phyloP scores from a whole-genome alignment of 2,888 invertebrate genomes.

The Chromoteleia sp. region DNA sequence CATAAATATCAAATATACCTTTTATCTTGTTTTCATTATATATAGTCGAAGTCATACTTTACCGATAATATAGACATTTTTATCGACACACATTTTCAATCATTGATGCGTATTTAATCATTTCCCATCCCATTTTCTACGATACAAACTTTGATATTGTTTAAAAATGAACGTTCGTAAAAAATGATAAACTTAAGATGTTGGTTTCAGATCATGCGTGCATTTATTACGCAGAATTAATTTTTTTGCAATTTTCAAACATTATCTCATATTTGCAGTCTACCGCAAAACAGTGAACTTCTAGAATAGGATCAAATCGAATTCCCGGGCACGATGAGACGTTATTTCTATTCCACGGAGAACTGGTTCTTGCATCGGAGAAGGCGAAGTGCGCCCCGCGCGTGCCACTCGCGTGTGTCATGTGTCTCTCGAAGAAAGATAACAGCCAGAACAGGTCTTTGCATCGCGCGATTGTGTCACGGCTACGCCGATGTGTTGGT shows the following conservation, averaged over 20 bases:
- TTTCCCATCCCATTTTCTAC: too few species aligned
- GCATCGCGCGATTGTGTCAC: constrained; percentile 63
- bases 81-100: too few species aligned
- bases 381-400: constrained; percentile 81
- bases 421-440: constrained; percentile 78
- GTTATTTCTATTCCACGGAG: constrained; percentile 81
- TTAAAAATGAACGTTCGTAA: too few species aligned
- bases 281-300: constrained; percentile 48
- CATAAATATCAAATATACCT: too few species aligned
- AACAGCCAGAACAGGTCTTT: constrained; percentile 70
- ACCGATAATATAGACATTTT: too few species aligned
- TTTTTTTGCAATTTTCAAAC: constrained; percentile 40
- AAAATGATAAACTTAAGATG: background rate
- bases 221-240: constrained; percentile 20
- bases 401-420: constrained; percentile 84
- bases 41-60: too few species aligned
- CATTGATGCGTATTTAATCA: too few species aligned
- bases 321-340: constrained; percentile 69
- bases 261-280: constrained; percentile 32
- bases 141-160: too few species aligned
- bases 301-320: constrained; percentile 58
- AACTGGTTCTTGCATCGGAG: constrained; percentile 80
- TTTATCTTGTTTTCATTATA: too few species aligned
- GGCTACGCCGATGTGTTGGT: constrained; percentile 48
- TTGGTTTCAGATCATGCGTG: background rate